Conservation (phyloP, 2,888 invertebrate species). For the Frankliniella fusca region DNA sequence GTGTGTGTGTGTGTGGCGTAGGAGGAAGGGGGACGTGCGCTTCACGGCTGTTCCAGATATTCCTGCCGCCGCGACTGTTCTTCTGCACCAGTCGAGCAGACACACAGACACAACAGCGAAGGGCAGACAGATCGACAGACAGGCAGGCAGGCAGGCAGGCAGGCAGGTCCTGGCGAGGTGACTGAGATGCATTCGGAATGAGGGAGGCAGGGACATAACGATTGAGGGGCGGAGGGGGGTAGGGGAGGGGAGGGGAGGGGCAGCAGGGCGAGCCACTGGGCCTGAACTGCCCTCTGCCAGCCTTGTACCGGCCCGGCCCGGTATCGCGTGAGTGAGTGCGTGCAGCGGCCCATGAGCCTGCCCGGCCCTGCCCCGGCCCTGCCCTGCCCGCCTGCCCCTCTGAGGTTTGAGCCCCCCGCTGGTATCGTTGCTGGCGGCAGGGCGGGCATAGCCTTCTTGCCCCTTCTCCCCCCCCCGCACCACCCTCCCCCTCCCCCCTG, state of each 20-base stretch:
- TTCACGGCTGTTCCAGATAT: not conserved
- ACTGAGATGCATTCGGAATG: slow-evolving; percentile 1
- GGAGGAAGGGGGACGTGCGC: too few relatives aligned
- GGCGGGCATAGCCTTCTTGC: not conserved
- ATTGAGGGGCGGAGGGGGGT: too few relatives aligned
- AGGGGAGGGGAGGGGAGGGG: too few relatives aligned
- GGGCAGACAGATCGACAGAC: not conserved
- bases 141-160: not conserved
- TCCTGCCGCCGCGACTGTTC: not conserved
- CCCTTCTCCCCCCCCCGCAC: not conserved
- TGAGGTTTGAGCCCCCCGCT: slow-evolving; percentile 1
- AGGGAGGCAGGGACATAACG: not conserved
- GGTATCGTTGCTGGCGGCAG: not conserved
- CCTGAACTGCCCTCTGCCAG: not conserved
- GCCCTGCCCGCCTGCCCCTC: not conserved
- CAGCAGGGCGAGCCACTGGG: not conserved
- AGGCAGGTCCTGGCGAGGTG: not conserved
- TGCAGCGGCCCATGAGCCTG: not conserved
- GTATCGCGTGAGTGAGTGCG: slow-evolving; percentile 16
- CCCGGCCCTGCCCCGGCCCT: not conserved
- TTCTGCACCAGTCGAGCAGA: not conserved
- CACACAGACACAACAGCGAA: not conserved
- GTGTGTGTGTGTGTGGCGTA: too few relatives aligned
- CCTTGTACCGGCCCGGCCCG: not conserved
- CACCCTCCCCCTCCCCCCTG: not conserved